Evolutionary conservation across 2,888 invertebrate species (phyloP), one percentile per base, ranked within the genome.

Genomic region (Leucoma salicis): DNA sequence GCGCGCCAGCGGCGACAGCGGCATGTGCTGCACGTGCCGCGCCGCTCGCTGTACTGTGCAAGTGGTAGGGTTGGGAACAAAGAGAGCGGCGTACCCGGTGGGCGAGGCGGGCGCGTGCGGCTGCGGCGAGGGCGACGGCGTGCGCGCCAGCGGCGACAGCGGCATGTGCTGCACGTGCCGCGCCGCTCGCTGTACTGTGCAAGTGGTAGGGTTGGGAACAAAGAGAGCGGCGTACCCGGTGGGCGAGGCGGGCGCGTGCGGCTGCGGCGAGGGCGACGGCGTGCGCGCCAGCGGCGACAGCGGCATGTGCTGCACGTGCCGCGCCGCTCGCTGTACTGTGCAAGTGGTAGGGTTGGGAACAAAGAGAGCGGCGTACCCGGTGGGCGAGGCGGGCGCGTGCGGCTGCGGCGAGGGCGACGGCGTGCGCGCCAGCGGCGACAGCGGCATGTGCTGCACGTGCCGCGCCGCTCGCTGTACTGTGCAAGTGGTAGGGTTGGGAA

Each of bases 331-430:
- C n/a, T n/a, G n/a, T n/a, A n/a, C n/a, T n/a, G n/a, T n/a, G n/a
- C n/a, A n/a, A n/a, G n/a, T n/a, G n/a, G n/a, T n/a, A n/a, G n/a
- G n/a, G n/a, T n/a, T n/a, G n/a, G n/a, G n/a, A n/a, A n/a, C n/a
- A n/a, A n/a, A n/a, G n/a, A n/a, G n/a, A n/a, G n/a, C n/a, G n/a
- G n/a, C n/a, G n/a, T 54, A 82, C 82, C 83, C 83, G 50, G 83
- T 81, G 1, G 97, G 97, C 39, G 97, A 97, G n/a, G n/a, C n/a
- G 12, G 97, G 97, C 18, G 97, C 96, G 3, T 98, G 97, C 12
- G 97, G 97, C 21, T 97, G 96, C 3, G 98, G 98, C 21, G 97
- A 97, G 0, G 98, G 98, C 1, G 97, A 97, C 0, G 98, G 98
- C 1, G 98, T 98, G 42, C 99, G 91, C 1, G 99, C 99, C 49